phyloP scores from a whole-genome alignment of 2,113 vertebrate species.

The Panthera tigris region DNA sequence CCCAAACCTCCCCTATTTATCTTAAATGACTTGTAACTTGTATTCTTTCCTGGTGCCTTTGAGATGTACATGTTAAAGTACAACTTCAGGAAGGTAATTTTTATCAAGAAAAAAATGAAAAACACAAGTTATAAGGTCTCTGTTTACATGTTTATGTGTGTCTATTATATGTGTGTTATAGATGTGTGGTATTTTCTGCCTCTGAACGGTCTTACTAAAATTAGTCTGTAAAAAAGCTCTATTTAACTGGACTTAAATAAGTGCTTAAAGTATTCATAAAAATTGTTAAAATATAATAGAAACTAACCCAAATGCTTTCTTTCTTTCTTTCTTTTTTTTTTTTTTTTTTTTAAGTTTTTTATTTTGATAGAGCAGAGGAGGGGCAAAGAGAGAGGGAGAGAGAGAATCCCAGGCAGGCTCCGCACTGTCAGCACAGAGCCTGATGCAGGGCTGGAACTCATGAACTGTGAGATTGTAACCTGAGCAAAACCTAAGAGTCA shows the following conservation, averaged over 20 bases:
- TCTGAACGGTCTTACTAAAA: not conserved
- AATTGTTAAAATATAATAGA: not conserved
- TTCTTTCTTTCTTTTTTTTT: too few species aligned
- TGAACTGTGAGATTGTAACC: too few species aligned
- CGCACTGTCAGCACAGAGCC: too few species aligned
- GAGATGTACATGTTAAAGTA: not conserved
- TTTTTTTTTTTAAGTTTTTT: too few species aligned
- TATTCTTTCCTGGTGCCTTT: not conserved
- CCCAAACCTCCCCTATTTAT: not conserved
- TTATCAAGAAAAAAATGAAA: not conserved
- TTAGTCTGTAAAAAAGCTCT: not conserved
- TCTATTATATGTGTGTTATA: not conserved
- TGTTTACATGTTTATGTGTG: not conserved
- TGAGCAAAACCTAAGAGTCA: too few species aligned
- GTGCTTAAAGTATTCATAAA: not conserved
- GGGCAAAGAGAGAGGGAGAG: too few species aligned
- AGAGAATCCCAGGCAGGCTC: too few species aligned
- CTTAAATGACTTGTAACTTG: not conserved
- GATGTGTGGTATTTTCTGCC: not conserved
- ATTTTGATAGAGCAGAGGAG: too few species aligned
- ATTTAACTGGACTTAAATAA: not conserved
- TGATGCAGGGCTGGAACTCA: too few species aligned
- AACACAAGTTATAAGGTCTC: not conserved
- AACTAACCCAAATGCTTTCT: not conserved
- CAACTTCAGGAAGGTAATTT: not conserved